phyloP scores from a whole-genome alignment of 2,888 invertebrate species.

The Mythimna albipuncta region DNA sequence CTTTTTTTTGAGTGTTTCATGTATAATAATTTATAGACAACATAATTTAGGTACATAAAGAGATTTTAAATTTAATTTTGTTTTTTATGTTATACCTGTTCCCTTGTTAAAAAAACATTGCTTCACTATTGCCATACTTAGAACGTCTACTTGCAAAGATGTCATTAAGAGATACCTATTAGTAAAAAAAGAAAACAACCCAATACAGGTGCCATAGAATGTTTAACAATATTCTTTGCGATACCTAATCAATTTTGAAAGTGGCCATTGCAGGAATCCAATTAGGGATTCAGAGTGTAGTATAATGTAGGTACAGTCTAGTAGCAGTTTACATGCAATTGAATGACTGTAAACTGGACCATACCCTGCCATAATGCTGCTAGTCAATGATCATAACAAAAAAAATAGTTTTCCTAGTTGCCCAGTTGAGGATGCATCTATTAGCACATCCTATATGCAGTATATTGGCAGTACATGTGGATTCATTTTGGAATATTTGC shows the following conservation, averaged over 20 bases:
- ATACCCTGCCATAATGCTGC: not conserved
- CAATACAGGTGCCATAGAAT: not conserved
- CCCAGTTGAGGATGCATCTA: too few species aligned
- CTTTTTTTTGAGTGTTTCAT: not conserved
- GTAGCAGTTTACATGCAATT: not conserved
- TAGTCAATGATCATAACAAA: too few species aligned
- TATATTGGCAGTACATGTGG: too few species aligned
- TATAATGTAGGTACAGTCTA: not conserved
- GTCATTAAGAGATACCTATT: not conserved
- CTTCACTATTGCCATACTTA: not conserved
- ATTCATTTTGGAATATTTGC: too few species aligned
- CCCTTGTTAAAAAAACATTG: not conserved
- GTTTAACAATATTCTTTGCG: not conserved
- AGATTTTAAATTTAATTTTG: slow-evolving; percentile 3
- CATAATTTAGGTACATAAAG: slow-evolving; percentile 7
- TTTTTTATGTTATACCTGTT: not conserved
- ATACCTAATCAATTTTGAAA: not conserved
- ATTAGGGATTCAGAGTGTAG: not conserved
- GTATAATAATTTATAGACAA: not conserved
- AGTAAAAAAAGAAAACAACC: too few species aligned
- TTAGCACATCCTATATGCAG: too few species aligned
- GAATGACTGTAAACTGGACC: not conserved
- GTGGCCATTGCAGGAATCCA: not conserved
- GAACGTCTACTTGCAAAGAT: not conserved
- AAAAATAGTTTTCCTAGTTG: too few species aligned